Conservation (phyloP, 2,888 invertebrate species). For the Taphrorychus bicolor region DNA sequence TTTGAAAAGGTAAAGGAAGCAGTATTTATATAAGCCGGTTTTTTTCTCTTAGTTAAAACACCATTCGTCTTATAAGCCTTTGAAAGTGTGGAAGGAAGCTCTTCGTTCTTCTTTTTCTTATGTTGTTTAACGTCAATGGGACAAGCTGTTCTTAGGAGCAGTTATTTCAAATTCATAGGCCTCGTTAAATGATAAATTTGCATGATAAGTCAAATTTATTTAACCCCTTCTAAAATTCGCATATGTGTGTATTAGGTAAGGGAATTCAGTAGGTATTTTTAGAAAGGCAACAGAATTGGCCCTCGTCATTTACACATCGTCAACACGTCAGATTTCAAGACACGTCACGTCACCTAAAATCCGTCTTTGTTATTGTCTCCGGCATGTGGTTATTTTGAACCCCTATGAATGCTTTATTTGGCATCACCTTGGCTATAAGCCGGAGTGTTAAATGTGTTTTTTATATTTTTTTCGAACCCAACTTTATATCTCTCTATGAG, state of each 20-base stretch:
- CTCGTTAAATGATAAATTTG: no score
- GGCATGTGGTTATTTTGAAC: constrained; percentile 33
- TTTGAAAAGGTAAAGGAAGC: constrained; percentile 28
- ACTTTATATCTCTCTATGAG: constrained; percentile 19
- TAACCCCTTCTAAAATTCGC: no score
- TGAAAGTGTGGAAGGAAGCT: constrained; percentile 2
- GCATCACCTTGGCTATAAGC: constrained; percentile 27
- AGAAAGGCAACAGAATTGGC: no score
- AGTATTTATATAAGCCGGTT: constrained; percentile 26
- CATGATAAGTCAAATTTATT: no score
- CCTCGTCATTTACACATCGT: constrained; percentile 32
- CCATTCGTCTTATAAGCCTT: constrained; percentile 19
- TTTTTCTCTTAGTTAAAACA: constrained; percentile 23
- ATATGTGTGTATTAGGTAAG: no score
- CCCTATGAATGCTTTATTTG: constrained; percentile 35
- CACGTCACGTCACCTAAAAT: constrained; percentile 23
- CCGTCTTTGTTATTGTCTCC: constrained; percentile 22
- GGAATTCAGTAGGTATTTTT: no score
- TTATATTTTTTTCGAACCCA: no score
- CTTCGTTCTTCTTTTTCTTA: background rate
- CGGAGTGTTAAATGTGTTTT: constrained; percentile 30
- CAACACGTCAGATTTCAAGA: constrained; percentile 30
- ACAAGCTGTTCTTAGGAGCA: no score
- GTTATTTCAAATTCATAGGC: background rate
- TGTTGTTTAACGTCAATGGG: no score